Evolutionary conservation across 2,797 vertebrate species (phyloP), one percentile per base, ranked within the genome.

Genomic region (Hypotaenidia okinawae): DNA sequence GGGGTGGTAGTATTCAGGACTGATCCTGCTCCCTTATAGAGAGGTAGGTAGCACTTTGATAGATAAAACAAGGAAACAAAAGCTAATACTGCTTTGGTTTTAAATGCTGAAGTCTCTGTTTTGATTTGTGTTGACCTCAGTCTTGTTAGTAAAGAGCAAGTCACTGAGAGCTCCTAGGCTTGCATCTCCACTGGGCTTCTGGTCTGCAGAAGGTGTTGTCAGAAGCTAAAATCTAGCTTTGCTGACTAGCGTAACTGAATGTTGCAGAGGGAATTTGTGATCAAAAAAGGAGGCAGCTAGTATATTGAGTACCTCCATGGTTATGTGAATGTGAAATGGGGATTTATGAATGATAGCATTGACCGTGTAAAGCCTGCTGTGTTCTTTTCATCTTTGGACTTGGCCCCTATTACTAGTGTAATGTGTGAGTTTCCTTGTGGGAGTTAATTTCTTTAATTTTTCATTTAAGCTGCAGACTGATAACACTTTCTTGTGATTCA

Each of bases 401-500:
- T 57, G 6, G 6, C 33, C 54, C 10, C 35, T 67, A 11, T 52
- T 77, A 11, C 37, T 76, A 33, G 19, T 43, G 8, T 64, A 73
- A 24, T 27, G 25, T 0, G 0, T 55, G 27, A 8, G 58, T 92
- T 87, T 90, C 39, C 52, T 37, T 11, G 1, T 64, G 13, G 70
- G 13, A 24, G 4, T 28, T 90, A 37, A 39, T 92, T 86, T 66
- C 19, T 70, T 89, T 28, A 32, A 13, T 78, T 91, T 69, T 68
- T 62, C 19, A 11, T 81, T 90, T 93, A 93, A 85, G 54, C 79
- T 83, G 30, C 64, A 49, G 70, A 67, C 67, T 96, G 82, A 58
- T 78, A 95, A 92, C 30, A 6, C 37, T 92, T 93, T 90, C 5
- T 52, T 76, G 68, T 96, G 21, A 78, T 97, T 97, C 94, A 32